phyloP scores from a whole-genome alignment of 2,113 vertebrate genomes.

The Hepsetus odoe region DNA sequence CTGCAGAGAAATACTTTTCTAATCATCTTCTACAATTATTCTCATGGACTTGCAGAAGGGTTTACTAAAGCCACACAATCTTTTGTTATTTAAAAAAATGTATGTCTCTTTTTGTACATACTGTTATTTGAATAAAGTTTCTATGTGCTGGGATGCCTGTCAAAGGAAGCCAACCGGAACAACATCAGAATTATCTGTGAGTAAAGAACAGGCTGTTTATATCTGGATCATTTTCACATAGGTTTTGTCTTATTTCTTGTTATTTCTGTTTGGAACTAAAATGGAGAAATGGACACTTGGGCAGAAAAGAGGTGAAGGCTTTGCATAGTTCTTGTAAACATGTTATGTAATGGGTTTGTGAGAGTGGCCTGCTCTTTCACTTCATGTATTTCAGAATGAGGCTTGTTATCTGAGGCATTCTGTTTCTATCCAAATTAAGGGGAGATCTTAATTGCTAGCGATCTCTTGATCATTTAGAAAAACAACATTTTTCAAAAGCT shows the following conservation, averaged over 20 bases:
- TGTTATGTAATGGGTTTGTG: not conserved
- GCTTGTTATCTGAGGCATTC: not conserved
- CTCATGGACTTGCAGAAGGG: too few species aligned
- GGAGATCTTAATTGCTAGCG: not conserved
- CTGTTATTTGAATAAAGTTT: too few species aligned
- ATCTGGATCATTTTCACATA: too few species aligned
- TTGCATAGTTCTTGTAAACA: not conserved
- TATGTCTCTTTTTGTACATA: too few species aligned
- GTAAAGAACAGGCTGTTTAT: not conserved
- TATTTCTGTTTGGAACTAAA: constrained; percentile 20
- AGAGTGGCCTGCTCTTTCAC: not conserved
- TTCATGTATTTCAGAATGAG: not conserved
- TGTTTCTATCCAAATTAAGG: constrained; percentile 6
- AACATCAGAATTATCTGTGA: not conserved
- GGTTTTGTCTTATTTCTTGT: too few species aligned
- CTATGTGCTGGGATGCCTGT: too few species aligned
- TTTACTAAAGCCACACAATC: too few species aligned
- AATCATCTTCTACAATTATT: too few species aligned
- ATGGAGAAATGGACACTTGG: not conserved
- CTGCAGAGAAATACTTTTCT: too few species aligned
- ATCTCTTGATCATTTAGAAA: not conserved
- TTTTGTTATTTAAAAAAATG: too few species aligned
- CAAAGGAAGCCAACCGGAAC: not conserved
- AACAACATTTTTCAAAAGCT: not conserved
- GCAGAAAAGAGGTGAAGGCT: not conserved